phyloP scores from a whole-genome alignment of 2,113 vertebrate species.

The Paracanthobrama guichenoti region DNA sequence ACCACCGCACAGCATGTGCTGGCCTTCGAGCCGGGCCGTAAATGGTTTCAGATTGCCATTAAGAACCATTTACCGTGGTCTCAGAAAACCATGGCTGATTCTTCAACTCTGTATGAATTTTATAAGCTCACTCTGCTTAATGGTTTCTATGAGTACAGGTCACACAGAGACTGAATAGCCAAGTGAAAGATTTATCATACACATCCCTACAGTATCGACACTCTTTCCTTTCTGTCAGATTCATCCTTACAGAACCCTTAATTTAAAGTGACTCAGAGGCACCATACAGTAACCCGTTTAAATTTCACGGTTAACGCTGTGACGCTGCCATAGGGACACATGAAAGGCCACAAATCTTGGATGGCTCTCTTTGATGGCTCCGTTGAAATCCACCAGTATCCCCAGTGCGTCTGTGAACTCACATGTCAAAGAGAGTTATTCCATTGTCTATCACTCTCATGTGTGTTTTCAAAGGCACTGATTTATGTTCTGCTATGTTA shows the following conservation, averaged over 20 bases:
- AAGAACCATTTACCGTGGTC: slow-evolving; percentile 18
- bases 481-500: slow-evolving; percentile 65
- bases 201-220: slow-evolving; percentile 10
- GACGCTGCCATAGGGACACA: slow-evolving; percentile 36
- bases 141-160: not conserved
- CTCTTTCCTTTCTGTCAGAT: not conserved
- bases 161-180: not conserved
- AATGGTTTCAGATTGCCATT: slow-evolving; percentile 34
- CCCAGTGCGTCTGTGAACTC: slow-evolving; percentile 47
- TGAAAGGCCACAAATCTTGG: slow-evolving; percentile 55
- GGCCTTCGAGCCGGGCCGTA: not conserved
- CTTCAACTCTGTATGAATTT: slow-evolving; percentile 9
- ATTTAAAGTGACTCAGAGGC: slow-evolving; percentile 22
- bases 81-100: slow-evolving; percentile 22
- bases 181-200: not conserved
- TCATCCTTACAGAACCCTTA: slow-evolving; percentile 25
- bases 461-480: slow-evolving; percentile 64
- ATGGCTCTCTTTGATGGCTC: slow-evolving; percentile 56
- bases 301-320: slow-evolving; percentile 33
- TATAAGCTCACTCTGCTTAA: not conserved
- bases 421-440: slow-evolving; percentile 64
- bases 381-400: slow-evolving; percentile 55
- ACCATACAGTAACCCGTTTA: slow-evolving; percentile 38
- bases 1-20: not conserved
- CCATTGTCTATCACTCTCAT: slow-evolving; percentile 64